Conservation (phyloP, 1,140 invertebrate genomes). For the Bombus terrestris region DNA sequence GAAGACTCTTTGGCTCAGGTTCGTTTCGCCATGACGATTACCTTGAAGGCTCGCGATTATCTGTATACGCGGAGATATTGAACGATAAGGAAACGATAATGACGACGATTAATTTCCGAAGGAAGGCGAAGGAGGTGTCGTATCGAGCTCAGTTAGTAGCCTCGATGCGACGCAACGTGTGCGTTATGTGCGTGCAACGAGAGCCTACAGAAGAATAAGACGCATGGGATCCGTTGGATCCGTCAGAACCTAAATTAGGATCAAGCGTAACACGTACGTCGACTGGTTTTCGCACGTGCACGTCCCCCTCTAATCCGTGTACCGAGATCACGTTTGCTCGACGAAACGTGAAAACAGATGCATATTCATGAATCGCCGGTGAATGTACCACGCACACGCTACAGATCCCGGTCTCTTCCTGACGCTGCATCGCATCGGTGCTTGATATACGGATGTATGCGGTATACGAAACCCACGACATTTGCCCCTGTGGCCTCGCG, state of each 20-base stretch:
- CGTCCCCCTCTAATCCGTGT: conserved; percentile 29
- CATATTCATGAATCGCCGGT: conserved; percentile 72
- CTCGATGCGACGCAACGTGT: too few species aligned
- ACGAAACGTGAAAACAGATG: conserved; percentile 62
- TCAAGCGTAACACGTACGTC: conserved; percentile 45
- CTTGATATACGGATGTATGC: too few species aligned
- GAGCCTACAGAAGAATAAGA: conserved; percentile 6
- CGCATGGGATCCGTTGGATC: background rate
- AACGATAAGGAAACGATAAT: conserved; percentile 27
- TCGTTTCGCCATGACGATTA: background rate
- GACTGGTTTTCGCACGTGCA: conserved; percentile 57
- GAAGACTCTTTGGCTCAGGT: too few species aligned
- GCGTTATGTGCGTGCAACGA: background rate
- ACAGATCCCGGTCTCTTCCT: conserved; percentile 59
- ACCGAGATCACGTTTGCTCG: conserved; percentile 28
- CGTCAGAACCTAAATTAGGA: conserved; percentile 22
- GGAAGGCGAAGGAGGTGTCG: background rate
- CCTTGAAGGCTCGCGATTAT: background rate
- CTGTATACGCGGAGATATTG: background rate
- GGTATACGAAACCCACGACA: conserved; percentile 39
- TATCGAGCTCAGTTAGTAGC: background rate
- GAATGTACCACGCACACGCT: conserved; percentile 36
- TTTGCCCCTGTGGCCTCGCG: conserved; percentile 63
- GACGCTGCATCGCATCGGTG: conserved; percentile 45
- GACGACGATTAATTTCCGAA: conserved; percentile 20